Percentiles rank a stretch among this genome's conserved stretches.
Conservation (phyloP, 2,113 vertebrate genomes). For the Chloropsis hardwickii region DNA sequence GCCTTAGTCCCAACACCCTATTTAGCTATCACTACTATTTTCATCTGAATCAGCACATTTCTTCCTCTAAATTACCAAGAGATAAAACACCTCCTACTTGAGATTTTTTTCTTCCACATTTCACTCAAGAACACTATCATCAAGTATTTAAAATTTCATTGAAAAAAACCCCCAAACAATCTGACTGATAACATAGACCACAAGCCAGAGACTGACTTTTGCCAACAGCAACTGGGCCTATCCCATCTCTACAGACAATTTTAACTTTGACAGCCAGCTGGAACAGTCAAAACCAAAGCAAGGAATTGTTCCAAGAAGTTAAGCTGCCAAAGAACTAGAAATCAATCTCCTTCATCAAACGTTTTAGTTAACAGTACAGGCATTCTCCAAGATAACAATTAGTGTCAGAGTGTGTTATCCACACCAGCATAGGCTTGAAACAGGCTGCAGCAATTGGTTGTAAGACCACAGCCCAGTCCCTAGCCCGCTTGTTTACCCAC, state of each 20-base stretch:
- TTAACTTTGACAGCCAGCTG: background rate
- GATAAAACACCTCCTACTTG: background rate
- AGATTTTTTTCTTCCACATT: background rate
- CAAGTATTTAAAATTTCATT: background rate
- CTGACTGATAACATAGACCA: background rate
- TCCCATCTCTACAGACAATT: background rate
- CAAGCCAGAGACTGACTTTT: background rate
- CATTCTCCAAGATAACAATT: background rate
- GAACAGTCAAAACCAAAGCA: background rate
- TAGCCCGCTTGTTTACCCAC: background rate
- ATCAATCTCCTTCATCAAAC: background rate
- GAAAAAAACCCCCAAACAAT: background rate
- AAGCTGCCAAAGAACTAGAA: background rate
- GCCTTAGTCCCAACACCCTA: background rate
- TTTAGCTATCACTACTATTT: background rate
- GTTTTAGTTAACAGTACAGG: background rate
- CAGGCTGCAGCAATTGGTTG: background rate
- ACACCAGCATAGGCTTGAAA: background rate
- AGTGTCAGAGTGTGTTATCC: background rate
- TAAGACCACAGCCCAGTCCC: background rate
- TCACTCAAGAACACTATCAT: background rate
- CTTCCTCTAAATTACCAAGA: background rate
- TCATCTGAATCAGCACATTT: background rate
- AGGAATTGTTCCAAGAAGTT: background rate
- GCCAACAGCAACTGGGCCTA: accelerated